These are phyloP conservation scores for Teleopsis dalmanni DNA, from an alignment of 1,140 invertebrate species.

Conservation along the genomic window DNA sequence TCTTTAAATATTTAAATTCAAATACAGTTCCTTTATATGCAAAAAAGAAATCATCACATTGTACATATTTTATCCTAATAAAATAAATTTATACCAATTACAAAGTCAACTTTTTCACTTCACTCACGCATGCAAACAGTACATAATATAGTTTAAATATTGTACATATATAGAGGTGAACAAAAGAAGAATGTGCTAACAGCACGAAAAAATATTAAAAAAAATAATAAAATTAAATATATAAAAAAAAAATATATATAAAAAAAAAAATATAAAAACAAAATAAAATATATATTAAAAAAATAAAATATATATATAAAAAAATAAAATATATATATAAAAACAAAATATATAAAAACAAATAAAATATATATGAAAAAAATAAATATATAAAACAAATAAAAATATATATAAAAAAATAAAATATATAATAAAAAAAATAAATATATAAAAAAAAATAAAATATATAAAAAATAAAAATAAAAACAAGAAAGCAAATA, in stretches of 20 bases:
- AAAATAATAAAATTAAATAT: background rate
- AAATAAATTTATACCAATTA: too few species aligned
- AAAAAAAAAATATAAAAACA: background rate
- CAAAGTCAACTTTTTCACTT: too few species aligned
- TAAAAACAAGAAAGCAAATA: background rate
- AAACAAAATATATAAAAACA: background rate
- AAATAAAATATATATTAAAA: background rate
- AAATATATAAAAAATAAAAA: background rate
- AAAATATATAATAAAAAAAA: background rate
- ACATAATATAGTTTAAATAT: background rate
- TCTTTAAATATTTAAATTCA: too few species aligned
- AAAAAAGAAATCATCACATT: too few species aligned
- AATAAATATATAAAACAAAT: background rate
- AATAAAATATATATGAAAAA: background rate
- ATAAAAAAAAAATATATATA: background rate
- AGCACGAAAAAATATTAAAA: background rate
- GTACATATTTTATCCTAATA: too few species aligned
- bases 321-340: background rate
- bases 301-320: background rate
- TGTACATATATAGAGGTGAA: background rate
- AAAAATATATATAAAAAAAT: background rate
- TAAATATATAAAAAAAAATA: background rate
- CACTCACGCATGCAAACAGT: too few species aligned
- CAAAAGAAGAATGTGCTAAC: background rate
- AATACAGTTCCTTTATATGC: too few species aligned